Evolutionary conservation across 2,113 vertebrate species (phyloP), one percentile per base, ranked within the genome.

Genomic region (Nerophis lumbriciformis): DNA sequence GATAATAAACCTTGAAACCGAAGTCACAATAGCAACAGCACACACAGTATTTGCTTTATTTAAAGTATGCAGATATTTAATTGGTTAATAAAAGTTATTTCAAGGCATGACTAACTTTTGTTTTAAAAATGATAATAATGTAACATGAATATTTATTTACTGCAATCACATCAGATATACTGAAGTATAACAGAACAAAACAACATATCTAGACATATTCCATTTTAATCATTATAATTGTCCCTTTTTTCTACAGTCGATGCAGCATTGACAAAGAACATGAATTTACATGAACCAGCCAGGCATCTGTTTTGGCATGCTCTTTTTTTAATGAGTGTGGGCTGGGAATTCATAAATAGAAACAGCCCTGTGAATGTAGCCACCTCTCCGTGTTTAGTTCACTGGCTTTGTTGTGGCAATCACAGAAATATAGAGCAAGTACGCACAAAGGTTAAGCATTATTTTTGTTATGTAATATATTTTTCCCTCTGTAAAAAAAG

Each of bases 281-380:
- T 77, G 49, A 83, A 81, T 85, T 79, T 75, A 58, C 71, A 84
- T 75, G 69, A 83, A 80, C 73, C 69, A 69, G 54, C 70, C 58
- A 66, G 61, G 75, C 73, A 71, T 83, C 79, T 85, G 76, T 75
- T 83, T 73, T 57, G 70, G 60, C 47, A 9, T 56, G 55, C 63
- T 60, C 58, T 28, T 28, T 28, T 65, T 76, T 74, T 83, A 82
- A 82, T 82, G 73, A 82, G 69, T 62, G 73, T 82, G 76, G 79
- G 76, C 65, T 63, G 83, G 47, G 45, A 59, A 59, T 73, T 75
- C 77, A 79, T 53, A 75, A 85, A 80, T 83, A 80, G 81, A 72
- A 77, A 67, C 67, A 62, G 60, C 58, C 68, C 60, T 48, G 63
- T 70, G 59, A 68, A 74, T 66, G 60, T 50, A 54, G 51, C 72